A percentile compares a stretch with the other conserved stretches of the same genome.
These are phyloP conservation scores for Bembecia ichneumoniformis DNA, from an alignment of 2,888 invertebrate genomes.

Conservation along the genomic window DNA sequence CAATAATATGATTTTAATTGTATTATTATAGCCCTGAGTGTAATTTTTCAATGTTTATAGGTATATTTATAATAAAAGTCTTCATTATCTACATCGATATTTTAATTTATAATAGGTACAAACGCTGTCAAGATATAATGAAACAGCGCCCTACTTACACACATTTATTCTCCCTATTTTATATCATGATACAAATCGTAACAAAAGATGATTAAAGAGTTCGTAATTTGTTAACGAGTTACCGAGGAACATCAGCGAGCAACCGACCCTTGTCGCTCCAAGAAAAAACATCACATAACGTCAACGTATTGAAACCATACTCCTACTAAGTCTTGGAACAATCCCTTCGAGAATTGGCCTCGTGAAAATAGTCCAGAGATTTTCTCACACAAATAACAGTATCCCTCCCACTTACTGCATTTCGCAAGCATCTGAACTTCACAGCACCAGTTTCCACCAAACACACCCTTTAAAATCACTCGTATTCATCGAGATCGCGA, in stretches of 20 bases:
- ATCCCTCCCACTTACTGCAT: conserved; percentile 35
- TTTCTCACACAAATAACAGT: no score
- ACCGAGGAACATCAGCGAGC: conserved; percentile 55
- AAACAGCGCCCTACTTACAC: conserved; percentile 67
- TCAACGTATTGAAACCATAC: no score
- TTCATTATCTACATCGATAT: conserved; percentile 27
- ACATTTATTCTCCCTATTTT: conserved; percentile 56
- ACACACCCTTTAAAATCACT: conserved; percentile 14
- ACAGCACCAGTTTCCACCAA: conserved; percentile 53
- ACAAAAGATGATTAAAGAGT: conserved; percentile 61
- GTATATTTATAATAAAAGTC: conserved; percentile 47
- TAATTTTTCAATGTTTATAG: conserved; percentile 38
- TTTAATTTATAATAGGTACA: conserved; percentile 17
- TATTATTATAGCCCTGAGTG: conserved; percentile 15
- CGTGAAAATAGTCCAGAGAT: conserved; percentile 16
- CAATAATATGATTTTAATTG: conserved; percentile 7
- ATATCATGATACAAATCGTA: conserved; percentile 66
- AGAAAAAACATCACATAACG: no score
- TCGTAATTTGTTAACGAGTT: conserved; percentile 38
- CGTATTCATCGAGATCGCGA: no score
- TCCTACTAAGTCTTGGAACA: conserved; percentile 13
- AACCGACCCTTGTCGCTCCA: no score
- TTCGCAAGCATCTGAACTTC: conserved; percentile 63
- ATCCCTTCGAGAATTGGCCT: conserved; percentile 25
- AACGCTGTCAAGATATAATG: conserved; percentile 22